phyloP scores from a whole-genome alignment of 2,113 vertebrate species.

The Promerops cafer region DNA sequence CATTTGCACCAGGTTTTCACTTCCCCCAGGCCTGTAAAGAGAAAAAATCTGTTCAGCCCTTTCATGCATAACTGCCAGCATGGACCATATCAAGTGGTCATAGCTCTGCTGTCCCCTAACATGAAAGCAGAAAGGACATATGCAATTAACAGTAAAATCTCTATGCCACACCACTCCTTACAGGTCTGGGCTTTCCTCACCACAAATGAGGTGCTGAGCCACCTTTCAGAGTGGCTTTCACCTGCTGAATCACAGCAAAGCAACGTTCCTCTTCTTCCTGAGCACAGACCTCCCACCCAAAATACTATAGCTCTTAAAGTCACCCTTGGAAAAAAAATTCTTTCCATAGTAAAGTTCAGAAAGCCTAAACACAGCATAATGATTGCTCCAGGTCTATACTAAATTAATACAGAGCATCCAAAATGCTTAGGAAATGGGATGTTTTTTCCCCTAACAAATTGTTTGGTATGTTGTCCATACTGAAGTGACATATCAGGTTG shows the following conservation, averaged over 20 bases:
- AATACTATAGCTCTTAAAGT: not conserved
- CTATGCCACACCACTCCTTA: not conserved
- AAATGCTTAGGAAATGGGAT: not conserved
- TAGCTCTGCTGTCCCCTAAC: not conserved
- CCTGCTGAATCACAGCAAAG: not conserved
- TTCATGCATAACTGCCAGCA: not conserved
- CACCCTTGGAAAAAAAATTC: not conserved
- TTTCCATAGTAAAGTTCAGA: not conserved
- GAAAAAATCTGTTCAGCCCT: not conserved
- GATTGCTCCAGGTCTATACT: not conserved
- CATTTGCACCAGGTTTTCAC: not conserved
- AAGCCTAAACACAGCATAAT: not conserved
- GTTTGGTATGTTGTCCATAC: not conserved
- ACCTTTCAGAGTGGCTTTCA: not conserved
- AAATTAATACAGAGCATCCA: not conserved
- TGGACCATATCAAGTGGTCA: not conserved
- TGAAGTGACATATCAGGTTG: not conserved
- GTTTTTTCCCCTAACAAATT: not conserved
- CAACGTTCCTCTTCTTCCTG: not conserved
- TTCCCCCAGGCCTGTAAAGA: not conserved
- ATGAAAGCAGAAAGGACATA: not conserved
- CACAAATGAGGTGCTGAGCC: not conserved
- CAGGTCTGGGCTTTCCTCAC: not conserved
- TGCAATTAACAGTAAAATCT: not conserved
- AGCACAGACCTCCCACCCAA: not conserved